These are phyloP conservation scores for Unio delphinus DNA, from an alignment of 2,888 invertebrate species.

Conservation along the genomic window DNA sequence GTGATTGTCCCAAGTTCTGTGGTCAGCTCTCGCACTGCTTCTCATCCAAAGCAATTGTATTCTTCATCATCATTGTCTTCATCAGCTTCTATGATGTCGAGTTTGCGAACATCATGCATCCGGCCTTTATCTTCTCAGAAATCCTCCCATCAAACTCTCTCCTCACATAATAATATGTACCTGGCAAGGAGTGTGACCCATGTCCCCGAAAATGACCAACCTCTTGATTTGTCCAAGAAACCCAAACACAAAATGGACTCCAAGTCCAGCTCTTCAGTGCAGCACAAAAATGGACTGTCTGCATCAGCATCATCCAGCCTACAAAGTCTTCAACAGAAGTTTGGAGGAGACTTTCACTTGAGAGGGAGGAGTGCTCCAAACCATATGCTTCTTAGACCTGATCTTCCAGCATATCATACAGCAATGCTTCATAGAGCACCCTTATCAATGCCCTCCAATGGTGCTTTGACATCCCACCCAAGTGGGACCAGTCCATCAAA, in stretches of 20 bases:
- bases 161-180: constrained; percentile 21
- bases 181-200: constrained; percentile 15
- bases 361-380: constrained; percentile 46
- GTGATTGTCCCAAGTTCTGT: constrained; percentile 35
- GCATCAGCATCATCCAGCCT: constrained; percentile 46
- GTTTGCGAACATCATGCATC: constrained; percentile 21
- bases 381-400: constrained; percentile 36
- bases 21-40: constrained; percentile 22
- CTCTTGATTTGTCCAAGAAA: constrained; percentile 59
- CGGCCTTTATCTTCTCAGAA: constrained; percentile 18
- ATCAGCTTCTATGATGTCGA: constrained; percentile 20
- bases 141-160: constrained; percentile 21
- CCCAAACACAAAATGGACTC: constrained; percentile 16
- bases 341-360: constrained; percentile 60
- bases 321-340: constrained; percentile 61
- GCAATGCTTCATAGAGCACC: constrained; percentile 33
- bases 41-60: constrained; percentile 45
- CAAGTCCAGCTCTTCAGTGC: constrained; percentile 2
- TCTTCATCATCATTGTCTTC: constrained; percentile 4
- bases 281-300: constrained; percentile 29
- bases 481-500: constrained; percentile 16
- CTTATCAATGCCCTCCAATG: constrained; percentile 29
- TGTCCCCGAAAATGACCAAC: constrained; percentile 43
- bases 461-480: constrained; percentile 19
- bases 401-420: constrained; percentile 36